Percentiles rank a stretch among this genome's conserved stretches.
Evolutionary conservation across 2,113 vertebrate species (phyloP).

Genomic region (Octodon degus): DNA sequence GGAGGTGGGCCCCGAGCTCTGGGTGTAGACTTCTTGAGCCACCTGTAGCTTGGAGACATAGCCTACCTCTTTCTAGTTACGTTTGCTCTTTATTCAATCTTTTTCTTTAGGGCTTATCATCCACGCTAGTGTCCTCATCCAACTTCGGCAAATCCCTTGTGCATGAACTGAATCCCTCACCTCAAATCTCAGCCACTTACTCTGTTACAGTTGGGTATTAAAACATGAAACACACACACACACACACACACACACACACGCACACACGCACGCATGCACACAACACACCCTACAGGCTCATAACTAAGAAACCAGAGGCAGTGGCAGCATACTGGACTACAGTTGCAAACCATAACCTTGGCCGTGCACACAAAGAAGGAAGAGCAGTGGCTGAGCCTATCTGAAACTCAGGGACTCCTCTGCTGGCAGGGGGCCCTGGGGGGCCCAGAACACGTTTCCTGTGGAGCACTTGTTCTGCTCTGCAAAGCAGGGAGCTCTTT

Average conservation of each 20-base stretch:
- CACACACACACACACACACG: neutral
- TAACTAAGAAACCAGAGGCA: neutral
- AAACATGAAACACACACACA: neutral
- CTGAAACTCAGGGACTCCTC: neutral
- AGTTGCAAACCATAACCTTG: neutral
- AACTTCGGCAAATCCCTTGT: constrained; percentile 25
- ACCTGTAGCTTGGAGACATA: neutral
- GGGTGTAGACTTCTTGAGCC: neutral
- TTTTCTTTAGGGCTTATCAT: neutral
- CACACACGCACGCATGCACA: too few species aligned
- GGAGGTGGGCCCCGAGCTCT: neutral
- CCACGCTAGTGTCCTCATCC: neutral
- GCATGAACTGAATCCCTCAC: neutral
- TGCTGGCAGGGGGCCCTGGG: neutral
- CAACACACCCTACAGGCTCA: neutral
- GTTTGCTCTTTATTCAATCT: neutral
- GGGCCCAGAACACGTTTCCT: neutral
- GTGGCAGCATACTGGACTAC: neutral
- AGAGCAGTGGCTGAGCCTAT: neutral
- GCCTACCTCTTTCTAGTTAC: constrained; percentile 19
- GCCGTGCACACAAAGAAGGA: neutral
- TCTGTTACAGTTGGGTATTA: neutral
- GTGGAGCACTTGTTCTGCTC: neutral
- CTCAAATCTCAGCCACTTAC: neutral
- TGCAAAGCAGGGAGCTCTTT: neutral